These are phyloP conservation scores for Furnarius figulus DNA, from an alignment of 2,113 vertebrate species.

Conservation along the genomic window DNA sequence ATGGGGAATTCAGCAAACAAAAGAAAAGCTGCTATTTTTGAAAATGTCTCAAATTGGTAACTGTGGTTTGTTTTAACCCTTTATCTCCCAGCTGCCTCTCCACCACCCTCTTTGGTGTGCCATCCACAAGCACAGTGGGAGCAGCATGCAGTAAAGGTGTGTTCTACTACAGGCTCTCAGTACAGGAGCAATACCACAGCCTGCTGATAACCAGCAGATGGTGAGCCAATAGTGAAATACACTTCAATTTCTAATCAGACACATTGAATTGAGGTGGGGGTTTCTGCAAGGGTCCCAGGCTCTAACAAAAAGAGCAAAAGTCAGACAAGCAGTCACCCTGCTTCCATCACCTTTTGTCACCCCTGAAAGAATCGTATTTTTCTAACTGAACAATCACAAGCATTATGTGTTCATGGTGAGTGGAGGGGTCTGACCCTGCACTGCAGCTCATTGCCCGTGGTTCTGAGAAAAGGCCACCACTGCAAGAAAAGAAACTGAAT, in stretches of 20 bases:
- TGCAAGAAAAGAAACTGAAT: neutral
- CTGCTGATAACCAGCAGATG: neutral
- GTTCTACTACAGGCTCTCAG: neutral
- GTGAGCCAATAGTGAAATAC: neutral
- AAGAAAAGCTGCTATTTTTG: slow-evolving; percentile 27
- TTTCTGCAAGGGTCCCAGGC: neutral
- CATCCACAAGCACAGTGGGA: rapidly evolving
- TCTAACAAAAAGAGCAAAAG: neutral
- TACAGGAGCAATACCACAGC: neutral
- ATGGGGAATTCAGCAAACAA: slow-evolving; percentile 23
- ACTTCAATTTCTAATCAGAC: neutral
- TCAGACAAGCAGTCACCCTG: neutral
- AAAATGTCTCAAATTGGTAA: neutral
- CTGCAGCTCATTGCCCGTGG: neutral
- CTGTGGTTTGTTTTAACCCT: neutral
- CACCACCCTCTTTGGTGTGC: neutral
- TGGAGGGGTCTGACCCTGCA: neutral
- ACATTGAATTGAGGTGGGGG: neutral
- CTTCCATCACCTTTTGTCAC: neutral
- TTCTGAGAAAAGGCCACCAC: neutral
- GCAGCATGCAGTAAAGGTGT: rapidly evolving
- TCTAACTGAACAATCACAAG: neutral
- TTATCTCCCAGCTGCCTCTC: neutral
- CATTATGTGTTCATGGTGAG: neutral
- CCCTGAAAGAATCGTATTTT: neutral